Conservation (phyloP, 1,140 invertebrate genomes). For the Trichoplusia ni region DNA sequence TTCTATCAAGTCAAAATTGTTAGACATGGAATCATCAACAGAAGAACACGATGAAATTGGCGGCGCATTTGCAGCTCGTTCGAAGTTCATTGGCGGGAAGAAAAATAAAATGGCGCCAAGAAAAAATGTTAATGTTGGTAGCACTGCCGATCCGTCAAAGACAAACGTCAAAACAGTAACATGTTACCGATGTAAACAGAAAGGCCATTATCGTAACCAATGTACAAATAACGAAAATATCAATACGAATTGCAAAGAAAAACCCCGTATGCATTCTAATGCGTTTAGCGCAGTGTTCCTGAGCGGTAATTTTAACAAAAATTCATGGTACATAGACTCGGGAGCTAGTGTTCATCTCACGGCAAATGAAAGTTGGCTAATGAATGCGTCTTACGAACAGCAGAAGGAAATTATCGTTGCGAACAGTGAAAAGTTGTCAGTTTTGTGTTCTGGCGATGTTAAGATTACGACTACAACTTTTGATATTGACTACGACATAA, state of each 20-base stretch:
- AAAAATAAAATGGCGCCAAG: not conserved
- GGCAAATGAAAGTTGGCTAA: constrained; percentile 33
- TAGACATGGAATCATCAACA: not conserved
- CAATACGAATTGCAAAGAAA: constrained; percentile 26
- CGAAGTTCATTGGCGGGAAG: not conserved
- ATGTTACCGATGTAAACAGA: constrained; percentile 21
- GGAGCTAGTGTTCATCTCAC: constrained; percentile 30
- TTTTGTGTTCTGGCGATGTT: constrained; percentile 9
- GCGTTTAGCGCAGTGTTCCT: constrained; percentile 37
- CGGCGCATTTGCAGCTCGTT: not conserved
- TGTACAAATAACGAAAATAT: constrained; percentile 13
- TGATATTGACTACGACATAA: not conserved
- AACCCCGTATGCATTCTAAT: constrained; percentile 9
- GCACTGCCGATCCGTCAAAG: not conserved
- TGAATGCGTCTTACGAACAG: not conserved
- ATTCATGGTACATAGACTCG: constrained; percentile 47
- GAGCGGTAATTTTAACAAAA: constrained; percentile 32
- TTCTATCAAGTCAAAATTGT: not conserved
- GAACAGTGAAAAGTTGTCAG: constrained; percentile 3
- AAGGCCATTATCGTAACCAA: constrained; percentile 14
- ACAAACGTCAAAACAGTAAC: not conserved
- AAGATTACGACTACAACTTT: not conserved
- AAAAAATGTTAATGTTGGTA: not conserved
- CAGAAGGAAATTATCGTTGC: constrained; percentile 10
- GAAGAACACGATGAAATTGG: not conserved